Evolutionary conservation across 2,888 invertebrate species (phyloP), one percentile per base, ranked within the genome.

Genomic region (Drosophila limbata): DNA sequence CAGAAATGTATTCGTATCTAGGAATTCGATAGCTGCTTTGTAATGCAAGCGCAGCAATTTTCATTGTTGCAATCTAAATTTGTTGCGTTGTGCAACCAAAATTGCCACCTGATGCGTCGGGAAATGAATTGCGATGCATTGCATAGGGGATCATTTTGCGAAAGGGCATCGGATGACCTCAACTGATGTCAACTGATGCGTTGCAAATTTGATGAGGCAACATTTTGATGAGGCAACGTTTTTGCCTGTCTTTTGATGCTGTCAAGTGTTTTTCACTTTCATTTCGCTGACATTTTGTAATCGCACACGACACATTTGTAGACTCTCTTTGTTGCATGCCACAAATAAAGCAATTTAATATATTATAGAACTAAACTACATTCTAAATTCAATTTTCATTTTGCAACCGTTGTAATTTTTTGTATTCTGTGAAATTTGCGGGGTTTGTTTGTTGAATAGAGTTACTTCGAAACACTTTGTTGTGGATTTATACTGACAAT

Each of bases 51-150:
- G 28, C 25, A 19, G 63, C 63, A n/a, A 63, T 35, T 63, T 64
- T 21, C 69, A 47, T 55, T 68, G 63, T 73, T 72, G 68, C 64
- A 77, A 63, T 65, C 71, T 61, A 51, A 65, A 69, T 77, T 80
- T 25, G 50, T 45, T 50, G 17, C 5, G 37, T 60, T 62, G 59
- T 65, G 60, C 45, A 35, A 28, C 40, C n/a, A n/a, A 66, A 63
- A 61, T 11, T 40, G 71, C 47, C 73, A 84, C 45, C 66, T 47
- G 73, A 70, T 57, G 61, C 55, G 44, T 45, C 21, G 51, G 37
- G 19, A 25, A 33, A 28, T n/a, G 10, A n/a, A n/a, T 33, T 19
- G 10, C 45, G 25, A 48, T 28, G 28, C 8, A 4, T 53, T 40
- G 40, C 67, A 55, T 35, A 33, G 47, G 62, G 65, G 21, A 45